Evolutionary conservation across 2,113 vertebrate genomes (phyloP), one percentile per base, ranked within the genome.

Genomic region (Etheostoma spectabile): DNA sequence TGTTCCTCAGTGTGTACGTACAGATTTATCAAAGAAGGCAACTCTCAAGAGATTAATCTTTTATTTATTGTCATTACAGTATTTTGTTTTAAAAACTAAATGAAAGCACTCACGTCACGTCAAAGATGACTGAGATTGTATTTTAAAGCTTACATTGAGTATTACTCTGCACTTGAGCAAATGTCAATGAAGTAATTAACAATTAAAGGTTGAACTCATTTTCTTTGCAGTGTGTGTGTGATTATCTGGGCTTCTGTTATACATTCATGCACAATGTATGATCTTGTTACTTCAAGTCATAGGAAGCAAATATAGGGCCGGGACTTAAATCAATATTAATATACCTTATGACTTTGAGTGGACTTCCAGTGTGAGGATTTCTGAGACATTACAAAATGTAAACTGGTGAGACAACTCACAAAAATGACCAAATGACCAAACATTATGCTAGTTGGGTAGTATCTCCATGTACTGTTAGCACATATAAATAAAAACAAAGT

Each of bases 71-170:
- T 93, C 80, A 86, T 88, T 80, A 88, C 85, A 86, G 81, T 91
- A 89, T 92, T 92, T 91, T 92, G 83, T 92, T 92, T 85, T 57
- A 53, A 52, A 84, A 76, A 79, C 46, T 5, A 86, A 63, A 80
- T 64, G 66, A 82, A 86, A 77, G 49, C 86, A 88, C 76, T 88
- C 83, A 87, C 78, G 84, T 92, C 88, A 91, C 82, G 74, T 90
- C 89, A 90, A 89, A 90, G 81, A 94, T 90, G 80, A 92, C 89
- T 92, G 87, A 94, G 92, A 94, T 93, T 94, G 93, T 94, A 93
- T 94, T 93, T 94, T 94, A 93, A n/a, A 94, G 92, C 91, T 94
- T 94, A 94, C 92, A 93, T 88, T 88, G 88, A 92, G 80, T 88
- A 89, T 91, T 83, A 91, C 82, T 85, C 91, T 89, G 87, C 92